These are phyloP conservation scores for Mactromeris polynyma DNA, from an alignment of 2,888 invertebrate species.

Conservation along the genomic window DNA sequence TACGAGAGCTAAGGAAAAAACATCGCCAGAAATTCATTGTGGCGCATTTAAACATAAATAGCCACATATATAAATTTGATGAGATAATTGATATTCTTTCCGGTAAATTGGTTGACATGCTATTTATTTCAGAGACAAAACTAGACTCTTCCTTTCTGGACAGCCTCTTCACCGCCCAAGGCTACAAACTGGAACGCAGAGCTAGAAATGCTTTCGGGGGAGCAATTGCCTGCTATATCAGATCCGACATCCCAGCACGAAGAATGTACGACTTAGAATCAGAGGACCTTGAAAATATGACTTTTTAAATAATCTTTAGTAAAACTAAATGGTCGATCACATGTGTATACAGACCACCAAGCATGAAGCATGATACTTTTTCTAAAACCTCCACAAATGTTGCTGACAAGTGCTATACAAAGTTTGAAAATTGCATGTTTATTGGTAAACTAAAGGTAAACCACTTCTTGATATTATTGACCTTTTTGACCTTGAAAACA, in stretches of 20 bases:
- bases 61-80: too few relatives aligned
- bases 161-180: background rate
- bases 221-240: background rate
- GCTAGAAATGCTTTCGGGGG: background rate
- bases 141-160: too few relatives aligned
- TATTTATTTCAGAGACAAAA: too few relatives aligned
- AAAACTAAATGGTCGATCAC: slow-evolving; percentile 11
- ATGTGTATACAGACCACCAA: slow-evolving; percentile 35
- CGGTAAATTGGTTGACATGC: too few relatives aligned
- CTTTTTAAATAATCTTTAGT: slow-evolving; percentile 14
- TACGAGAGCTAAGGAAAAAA: too few relatives aligned
- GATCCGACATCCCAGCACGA: slow-evolving; percentile 15
- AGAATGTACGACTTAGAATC: slow-evolving; percentile 12
- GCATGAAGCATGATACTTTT: background rate
- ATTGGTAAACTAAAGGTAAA: slow-evolving; percentile 16
- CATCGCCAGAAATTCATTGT: too few relatives aligned
- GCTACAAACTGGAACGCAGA: background rate
- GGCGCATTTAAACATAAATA: too few relatives aligned
- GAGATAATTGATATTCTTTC: background rate
- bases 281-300: slow-evolving; percentile 21
- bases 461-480: background rate
- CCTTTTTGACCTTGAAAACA: background rate
- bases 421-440: background rate
- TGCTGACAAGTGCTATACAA: background rate
- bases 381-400: background rate